Evolutionary conservation across 1,140 invertebrate species (phyloP).

Genomic region (Bombus confusus): DNA sequence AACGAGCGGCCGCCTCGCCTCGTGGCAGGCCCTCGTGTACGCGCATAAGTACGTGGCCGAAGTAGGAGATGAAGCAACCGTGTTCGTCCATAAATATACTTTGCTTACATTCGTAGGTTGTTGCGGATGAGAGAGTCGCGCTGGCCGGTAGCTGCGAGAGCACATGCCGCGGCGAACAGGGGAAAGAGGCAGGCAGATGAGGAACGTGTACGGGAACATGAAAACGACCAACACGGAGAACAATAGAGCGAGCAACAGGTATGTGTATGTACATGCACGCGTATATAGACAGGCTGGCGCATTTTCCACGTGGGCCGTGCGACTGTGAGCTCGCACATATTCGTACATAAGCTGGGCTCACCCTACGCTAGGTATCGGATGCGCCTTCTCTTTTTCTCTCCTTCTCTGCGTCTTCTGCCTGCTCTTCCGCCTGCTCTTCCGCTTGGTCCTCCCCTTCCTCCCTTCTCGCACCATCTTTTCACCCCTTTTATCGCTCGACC

Average conservation of each 20-base stretch:
- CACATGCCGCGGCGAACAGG: slow-evolving; percentile 36
- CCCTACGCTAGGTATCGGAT: slow-evolving; percentile 69
- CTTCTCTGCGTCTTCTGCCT: background rate
- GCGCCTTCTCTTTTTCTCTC: slow-evolving; percentile 43
- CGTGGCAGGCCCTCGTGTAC: background rate
- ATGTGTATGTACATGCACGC: slow-evolving; percentile 59
- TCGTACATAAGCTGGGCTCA: slow-evolving; percentile 15
- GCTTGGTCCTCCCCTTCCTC: background rate
- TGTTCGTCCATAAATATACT: slow-evolving; percentile 40
- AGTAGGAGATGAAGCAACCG: slow-evolving; percentile 13
- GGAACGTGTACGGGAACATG: slow-evolving; percentile 19
- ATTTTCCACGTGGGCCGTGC: background rate
- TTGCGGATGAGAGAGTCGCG: background rate
- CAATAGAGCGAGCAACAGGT: slow-evolving; percentile 79
- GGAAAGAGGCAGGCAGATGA: slow-evolving; percentile 5
- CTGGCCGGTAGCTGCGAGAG: slow-evolving; percentile 21
- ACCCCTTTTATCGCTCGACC: slow-evolving; percentile 40
- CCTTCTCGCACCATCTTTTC: slow-evolving; percentile 22
- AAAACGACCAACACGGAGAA: slow-evolving; percentile 54
- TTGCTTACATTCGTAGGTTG: slow-evolving; percentile 28
- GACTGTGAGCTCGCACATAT: background rate
- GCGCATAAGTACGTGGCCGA: background rate
- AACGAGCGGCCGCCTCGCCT: background rate
- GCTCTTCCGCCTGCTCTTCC: too few relatives aligned
- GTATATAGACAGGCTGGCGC: background rate